Base-by-base conservation (phyloP, 2,888 invertebrate species). In the Pardosa pseudoannulata region DNA sequence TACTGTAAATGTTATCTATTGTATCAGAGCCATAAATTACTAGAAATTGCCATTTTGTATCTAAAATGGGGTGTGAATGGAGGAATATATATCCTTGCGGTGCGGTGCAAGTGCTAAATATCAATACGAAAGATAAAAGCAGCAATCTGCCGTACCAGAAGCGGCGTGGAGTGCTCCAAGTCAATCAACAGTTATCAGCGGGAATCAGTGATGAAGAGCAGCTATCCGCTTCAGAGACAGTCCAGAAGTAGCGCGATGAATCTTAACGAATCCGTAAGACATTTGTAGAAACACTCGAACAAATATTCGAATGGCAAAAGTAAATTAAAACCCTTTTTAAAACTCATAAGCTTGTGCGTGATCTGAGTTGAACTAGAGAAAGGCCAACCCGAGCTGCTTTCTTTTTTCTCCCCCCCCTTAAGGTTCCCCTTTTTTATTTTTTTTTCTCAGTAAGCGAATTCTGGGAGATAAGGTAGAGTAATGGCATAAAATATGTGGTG, bases 171-270 rank as follows among this genome's bases (percentile, higher is more conserved):
- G 13, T 29, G 65, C 29, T 79, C 23, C n/a, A 50, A 80, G 68
- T 82, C 75, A 82, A 75, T 74, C 81, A 67, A 50, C 27, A 50
- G 62, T 32, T 82, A 82, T 82, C 81, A 56, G 75, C 5, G 19
- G 62, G 41, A 76, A 83, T 83, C 82, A 76, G 65, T 78, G 82
- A 83, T 76, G 76, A 76, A 83, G 72, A 32, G 50, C 41, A 7
- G 64, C 65, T 46, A 65, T 72, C 65, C 23, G n/a, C 36, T 39
- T 39, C 64, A 5, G 1, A 71, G 82, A 83, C 82, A 83, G 71
- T 50, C 70, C 7, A 64, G 32, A 46, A n/a, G 71, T 13, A 27
- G n/a, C 29, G 64, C 28, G 19, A 64, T 71, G 82, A 83, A 83
- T 83, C 50, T 83, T 65, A 71, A 83, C 65, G 78, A 78, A 32